Base-by-base conservation (phyloP, 2,113 vertebrate species). In the Anser cygnoides region DNA sequence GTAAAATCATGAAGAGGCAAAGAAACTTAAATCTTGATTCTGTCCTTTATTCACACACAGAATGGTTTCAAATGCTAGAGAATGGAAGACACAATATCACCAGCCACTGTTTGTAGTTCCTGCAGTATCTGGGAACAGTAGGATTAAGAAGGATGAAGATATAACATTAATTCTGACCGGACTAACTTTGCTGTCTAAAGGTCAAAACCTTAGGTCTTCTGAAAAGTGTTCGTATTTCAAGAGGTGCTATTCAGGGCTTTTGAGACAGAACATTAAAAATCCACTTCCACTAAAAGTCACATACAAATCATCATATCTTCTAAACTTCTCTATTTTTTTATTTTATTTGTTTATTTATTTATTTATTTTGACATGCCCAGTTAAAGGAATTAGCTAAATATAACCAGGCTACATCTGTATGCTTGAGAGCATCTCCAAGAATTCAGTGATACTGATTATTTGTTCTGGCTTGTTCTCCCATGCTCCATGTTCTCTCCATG, bases 391-490 rank as follows among this genome's bases (percentile, higher is more conserved):
- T 46, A 89, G 21, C 11, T 46, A 89, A 74, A 87, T 20, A 23
- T 61, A 91, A 7, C 50, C 44, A 57, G 7, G 7, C 20, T 87
- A 20, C 17, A 44, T 73, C 10, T 65, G 55, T 41, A 67, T 33
- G 21, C 28, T 44, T 41, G 18, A 68, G 21, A 91, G 7, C 26
- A 72, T 44, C 13, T 26, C 20, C 44, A 58, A 50, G 16, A 77
- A 75, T 49, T 43, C 13, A 37, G 3, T 17, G 13, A 61, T 65
- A 86, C 3, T 39, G 21, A 59, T 37, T 67, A 11, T 1, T 5
- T 76, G 0, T 62, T 84, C 62, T 44, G 11, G 6, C 16, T 31
- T 2, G 0, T 65, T 54, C 17, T 74, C 35, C 49, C 0, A 0
- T 58, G 28, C 6, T 70, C 23, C 11, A 22, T 50, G 33, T 3